These are phyloP conservation scores for Pseudochirops corinnae DNA, from an alignment of 2,797 vertebrate genomes.

Conservation along the genomic window DNA sequence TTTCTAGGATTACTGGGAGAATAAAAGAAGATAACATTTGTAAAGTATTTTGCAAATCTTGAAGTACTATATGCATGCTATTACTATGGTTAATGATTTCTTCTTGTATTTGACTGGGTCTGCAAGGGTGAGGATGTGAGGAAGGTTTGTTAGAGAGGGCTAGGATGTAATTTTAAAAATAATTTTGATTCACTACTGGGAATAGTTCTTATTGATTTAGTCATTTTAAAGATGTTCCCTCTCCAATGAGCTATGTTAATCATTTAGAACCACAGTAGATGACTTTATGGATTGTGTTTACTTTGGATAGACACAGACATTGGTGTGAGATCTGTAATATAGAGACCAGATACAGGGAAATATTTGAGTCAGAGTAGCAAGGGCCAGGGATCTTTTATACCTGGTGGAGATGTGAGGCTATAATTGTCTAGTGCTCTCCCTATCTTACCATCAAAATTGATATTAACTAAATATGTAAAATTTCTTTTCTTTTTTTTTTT, in stretches of 20 bases:
- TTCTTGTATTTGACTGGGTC: background rate
- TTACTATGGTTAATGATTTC: background rate
- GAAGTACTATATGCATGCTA: background rate
- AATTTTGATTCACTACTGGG: background rate
- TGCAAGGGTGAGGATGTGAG: background rate
- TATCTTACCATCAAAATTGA: background rate
- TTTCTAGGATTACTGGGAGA: background rate
- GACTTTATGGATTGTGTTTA: constrained; percentile 48
- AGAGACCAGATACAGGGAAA: background rate
- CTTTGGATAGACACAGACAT: background rate
- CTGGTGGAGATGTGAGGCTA: background rate
- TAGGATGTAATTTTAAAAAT: background rate
- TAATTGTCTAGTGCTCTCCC: background rate
- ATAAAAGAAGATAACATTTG: background rate
- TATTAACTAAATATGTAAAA: background rate
- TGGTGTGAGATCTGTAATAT: background rate
- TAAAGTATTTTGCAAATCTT: background rate
- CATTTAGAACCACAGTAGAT: constrained; percentile 26
- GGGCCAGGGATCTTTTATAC: background rate
- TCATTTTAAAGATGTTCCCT: background rate
- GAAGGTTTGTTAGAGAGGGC: background rate
- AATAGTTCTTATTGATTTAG: background rate
- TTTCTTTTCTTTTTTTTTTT: background rate
- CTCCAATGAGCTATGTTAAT: constrained; percentile 32
- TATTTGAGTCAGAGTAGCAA: background rate